phyloP scores from a whole-genome alignment of 53 echinoderm and acorn worm species.

The Apostichopus leukothele region DNA sequence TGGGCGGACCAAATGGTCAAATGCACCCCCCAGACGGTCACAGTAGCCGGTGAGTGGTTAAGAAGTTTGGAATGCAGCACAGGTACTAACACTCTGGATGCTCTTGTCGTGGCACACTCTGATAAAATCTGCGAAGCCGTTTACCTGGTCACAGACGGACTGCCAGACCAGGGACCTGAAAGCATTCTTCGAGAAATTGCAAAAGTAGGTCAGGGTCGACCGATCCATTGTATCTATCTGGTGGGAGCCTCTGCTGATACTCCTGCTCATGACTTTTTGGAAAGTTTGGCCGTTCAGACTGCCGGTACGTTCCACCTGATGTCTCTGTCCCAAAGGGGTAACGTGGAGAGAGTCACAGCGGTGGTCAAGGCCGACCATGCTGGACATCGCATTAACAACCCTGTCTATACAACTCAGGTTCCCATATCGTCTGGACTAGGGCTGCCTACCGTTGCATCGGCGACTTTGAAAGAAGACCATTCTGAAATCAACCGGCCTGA shows the following conservation, averaged over 20 bases:
- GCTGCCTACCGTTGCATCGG: background rate
- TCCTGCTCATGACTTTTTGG: conserved; percentile 76
- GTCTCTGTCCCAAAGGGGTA: conserved; percentile 70
- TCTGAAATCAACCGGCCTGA: background rate
- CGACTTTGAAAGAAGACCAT: background rate
- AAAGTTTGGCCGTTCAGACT: conserved; percentile 77
- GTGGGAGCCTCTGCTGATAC: conserved; percentile 65
- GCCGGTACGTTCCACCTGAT: conserved; percentile 87
- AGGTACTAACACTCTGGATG: conserved; percentile 90
- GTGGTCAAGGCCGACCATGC: conserved; percentile 64
- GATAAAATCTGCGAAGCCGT: conserved; percentile 84
- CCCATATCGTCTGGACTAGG: background rate
- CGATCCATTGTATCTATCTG: conserved; percentile 75
- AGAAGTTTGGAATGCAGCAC: conserved; percentile 70
- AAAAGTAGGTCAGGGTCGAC: conserved; percentile 66
- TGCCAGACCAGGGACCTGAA: conserved; percentile 87
- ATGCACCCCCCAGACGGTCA: conserved; percentile 91
- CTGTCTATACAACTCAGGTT: conserved; percentile 49
- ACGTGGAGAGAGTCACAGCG: conserved; percentile 69
- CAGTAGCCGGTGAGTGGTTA: conserved; percentile 86
- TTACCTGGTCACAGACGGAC: conserved; percentile 86
- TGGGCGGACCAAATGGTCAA: conserved; percentile 96
- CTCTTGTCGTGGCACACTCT: conserved; percentile 66
- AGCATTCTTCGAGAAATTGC: conserved; percentile 69
- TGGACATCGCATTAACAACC: conserved; percentile 47